These are phyloP conservation scores for Lacerta agilis DNA, from an alignment of 2,797 vertebrate genomes.

Conservation along the genomic window DNA sequence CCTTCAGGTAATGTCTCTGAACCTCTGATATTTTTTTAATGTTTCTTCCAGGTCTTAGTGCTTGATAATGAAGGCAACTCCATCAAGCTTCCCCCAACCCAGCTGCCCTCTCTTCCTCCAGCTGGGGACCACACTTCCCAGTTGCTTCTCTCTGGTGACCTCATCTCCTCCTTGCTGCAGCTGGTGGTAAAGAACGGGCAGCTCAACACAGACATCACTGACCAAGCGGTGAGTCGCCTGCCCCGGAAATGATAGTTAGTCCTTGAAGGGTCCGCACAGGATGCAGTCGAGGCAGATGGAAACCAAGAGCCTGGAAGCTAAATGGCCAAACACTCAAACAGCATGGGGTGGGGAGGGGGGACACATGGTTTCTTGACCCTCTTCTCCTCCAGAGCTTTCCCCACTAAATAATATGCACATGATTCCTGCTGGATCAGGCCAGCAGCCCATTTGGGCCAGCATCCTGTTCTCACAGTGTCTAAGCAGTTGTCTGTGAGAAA, in stretches of 20 bases:
- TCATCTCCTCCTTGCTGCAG: slow-evolving; percentile 62
- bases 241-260: accelerated
- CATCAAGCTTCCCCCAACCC: slow-evolving; percentile 9
- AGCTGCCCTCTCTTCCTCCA: neutral
- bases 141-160: slow-evolving; percentile 64
- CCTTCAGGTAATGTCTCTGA: neutral
- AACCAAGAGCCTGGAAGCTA: neutral
- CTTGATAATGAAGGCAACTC: accelerated
- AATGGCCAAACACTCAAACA: no score
- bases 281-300: neutral
- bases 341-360: neutral
- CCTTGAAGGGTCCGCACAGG: no score
- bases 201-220: slow-evolving; percentile 64
- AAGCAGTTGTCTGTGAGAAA: no score
- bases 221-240: slow-evolving; percentile 52
- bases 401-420: no score
- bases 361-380: neutral
- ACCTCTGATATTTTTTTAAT: no score
- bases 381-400: neutral
- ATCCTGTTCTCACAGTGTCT: no score
- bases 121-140: slow-evolving; percentile 30
- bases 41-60: slow-evolving; percentile 42
- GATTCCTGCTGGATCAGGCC: no score
- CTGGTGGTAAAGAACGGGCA: slow-evolving; percentile 30
- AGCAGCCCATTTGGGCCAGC: no score